A percentile compares a stretch with the other conserved stretches of the same genome.
Conservation (phyloP, 2,888 invertebrate species). For the Tetranychus truncatus region DNA sequence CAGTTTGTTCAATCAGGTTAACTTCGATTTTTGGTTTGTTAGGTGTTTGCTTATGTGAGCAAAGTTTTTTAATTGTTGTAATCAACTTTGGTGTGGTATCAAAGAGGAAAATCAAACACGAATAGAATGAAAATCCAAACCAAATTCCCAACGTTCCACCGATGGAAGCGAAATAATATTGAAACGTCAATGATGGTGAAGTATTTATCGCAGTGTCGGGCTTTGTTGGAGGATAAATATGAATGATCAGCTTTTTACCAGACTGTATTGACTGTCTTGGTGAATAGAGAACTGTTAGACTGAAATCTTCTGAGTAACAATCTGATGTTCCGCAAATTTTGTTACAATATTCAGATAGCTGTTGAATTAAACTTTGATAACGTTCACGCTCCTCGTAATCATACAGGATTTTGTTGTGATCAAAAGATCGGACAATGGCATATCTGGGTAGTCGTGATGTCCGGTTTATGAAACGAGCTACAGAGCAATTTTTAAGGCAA, state of each 20-base stretch:
- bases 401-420: neutral
- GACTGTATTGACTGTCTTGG: neutral
- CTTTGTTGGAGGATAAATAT: constrained; percentile 7
- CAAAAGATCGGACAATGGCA: neutral
- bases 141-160: neutral
- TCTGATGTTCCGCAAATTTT: neutral
- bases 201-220: neutral
- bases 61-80: neutral
- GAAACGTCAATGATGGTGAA: neutral
- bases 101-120: neutral
- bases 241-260: constrained; percentile 1
- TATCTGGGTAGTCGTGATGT: neutral
- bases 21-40: neutral
- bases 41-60: neutral
- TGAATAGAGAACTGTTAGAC: neutral
- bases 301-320: neutral
- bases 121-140: constrained; percentile 8
- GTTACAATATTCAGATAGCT: neutral
- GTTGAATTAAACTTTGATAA: neutral
- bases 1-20: no score
- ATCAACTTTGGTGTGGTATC: neutral
- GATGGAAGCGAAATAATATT: constrained; percentile 6
- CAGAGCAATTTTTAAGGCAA: constrained; percentile 2
- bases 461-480: neutral
- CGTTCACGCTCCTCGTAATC: neutral